Base-by-base conservation (phyloP, 2,113 vertebrate species). In the Osmerus mordax region DNA sequence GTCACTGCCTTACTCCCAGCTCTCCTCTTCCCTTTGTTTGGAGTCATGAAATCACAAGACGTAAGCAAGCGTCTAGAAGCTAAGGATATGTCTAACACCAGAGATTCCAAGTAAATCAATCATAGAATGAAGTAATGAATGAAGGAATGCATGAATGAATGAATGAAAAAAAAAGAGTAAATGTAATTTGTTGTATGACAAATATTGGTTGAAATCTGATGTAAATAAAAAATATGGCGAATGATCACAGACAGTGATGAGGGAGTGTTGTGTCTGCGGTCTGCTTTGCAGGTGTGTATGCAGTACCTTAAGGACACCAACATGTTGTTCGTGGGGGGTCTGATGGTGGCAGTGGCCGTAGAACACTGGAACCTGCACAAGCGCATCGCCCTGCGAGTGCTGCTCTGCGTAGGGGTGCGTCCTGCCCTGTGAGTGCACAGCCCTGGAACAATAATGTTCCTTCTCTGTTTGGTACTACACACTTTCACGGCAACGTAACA, bases 241-340 rank as follows among this genome's bases (percentile, higher is more conserved):
- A 47, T 47, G 41, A 47, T 47, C 5, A 47, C 41, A 2, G 41
- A 11, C 41, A 2, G 41, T 47, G 8, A 47, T 47, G 2, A 11
- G 9, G 16, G 62, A 36, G 28, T 64, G 25, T 32, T 29, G 9
- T 16, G 25, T 47, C 7, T 56, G 32, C 11, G 25, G 15, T 28
- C 3, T 56, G 21, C 28, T 12, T 18, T 14, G 62, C 89, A 99
- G 97, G 96, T 99, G 68, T 96, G 95, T 68, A 83, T 96, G 89
- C 95, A 99, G 90, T 99, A 98, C 87, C 90, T 99, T 82, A 99
- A 95, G 78, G 96, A 96, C 87, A 97, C 96, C 23, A 96, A 94
- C 82, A 87, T 99, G 95, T 84, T 99, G 79, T 99, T 99, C 71
- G 74, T 99, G 67, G 96, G 95, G 11, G 96, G 97, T 0, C 87